phyloP scores from a whole-genome alignment of 1,140 invertebrate genomes.

The Drosophila punjabiensis region DNA sequence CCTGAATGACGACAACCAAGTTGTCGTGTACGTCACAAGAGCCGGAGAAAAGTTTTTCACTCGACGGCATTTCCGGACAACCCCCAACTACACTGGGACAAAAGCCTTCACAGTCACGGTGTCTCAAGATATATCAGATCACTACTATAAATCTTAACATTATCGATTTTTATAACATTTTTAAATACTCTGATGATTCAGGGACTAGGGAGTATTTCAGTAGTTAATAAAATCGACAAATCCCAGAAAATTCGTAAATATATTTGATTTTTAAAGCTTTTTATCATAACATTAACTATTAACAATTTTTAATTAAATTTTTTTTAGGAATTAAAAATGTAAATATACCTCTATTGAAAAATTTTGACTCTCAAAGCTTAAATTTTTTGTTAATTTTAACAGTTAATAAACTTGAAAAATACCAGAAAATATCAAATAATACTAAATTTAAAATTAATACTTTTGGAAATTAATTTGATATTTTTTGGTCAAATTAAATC shows the following conservation, averaged over 20 bases:
- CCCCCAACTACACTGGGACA: constrained; percentile 16
- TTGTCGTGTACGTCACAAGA: constrained; percentile 33
- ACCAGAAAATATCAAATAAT: not conserved
- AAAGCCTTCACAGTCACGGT: not conserved
- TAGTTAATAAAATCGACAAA: not conserved
- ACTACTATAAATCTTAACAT: not conserved
- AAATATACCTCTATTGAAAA: no score
- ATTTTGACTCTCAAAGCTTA: no score
- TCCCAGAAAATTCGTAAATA: no score
- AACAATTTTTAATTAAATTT: no score
- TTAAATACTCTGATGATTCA: not conserved
- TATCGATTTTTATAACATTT: not conserved
- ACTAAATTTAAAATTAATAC: no score
- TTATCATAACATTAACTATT: no score
- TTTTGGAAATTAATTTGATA: no score
- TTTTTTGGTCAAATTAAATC: no score
- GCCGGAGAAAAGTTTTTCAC: constrained; percentile 39
- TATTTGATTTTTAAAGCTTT: no score
- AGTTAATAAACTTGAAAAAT: not conserved
- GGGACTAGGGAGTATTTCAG: not conserved
- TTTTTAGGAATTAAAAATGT: no score
- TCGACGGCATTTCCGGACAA: constrained; percentile 44
- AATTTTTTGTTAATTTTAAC: no score
- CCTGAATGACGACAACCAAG: constrained; percentile 33
- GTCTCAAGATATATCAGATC: not conserved